Evolutionary conservation across 2,797 vertebrate genomes (phyloP).

Genomic region (Falco rusticolus): DNA sequence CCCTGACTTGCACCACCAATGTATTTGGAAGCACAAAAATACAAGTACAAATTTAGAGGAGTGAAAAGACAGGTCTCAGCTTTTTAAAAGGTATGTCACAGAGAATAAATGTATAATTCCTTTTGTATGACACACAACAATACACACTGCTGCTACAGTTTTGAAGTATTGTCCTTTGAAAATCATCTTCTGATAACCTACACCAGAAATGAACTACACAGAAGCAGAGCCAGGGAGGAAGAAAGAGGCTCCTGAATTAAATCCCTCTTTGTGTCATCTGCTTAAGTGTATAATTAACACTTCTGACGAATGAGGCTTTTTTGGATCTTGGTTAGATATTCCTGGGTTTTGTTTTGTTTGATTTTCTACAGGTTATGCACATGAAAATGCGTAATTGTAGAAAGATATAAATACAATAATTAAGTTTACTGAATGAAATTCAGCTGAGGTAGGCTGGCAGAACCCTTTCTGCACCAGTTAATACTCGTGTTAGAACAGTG

Average conservation of each 20-base stretch:
- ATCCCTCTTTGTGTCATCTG: neutral
- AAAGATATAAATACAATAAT: neutral
- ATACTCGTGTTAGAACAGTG: neutral
- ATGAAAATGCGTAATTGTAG: neutral
- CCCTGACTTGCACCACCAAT: neutral
- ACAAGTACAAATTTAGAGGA: neutral
- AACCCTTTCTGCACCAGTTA: neutral
- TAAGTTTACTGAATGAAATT: slow-evolving; percentile 5
- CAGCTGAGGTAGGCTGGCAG: neutral
- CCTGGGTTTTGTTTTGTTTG: neutral
- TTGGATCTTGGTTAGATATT: neutral
- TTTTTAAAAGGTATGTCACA: neutral
- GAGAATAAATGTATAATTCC: neutral
- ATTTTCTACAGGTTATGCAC: neutral
- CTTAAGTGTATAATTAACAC: neutral
- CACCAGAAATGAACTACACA: neutral
- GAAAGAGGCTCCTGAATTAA: neutral
- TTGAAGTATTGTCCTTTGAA: neutral
- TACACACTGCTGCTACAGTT: neutral
- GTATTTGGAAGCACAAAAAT: neutral
- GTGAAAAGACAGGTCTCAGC: neutral
- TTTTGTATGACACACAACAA: neutral
- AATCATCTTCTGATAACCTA: neutral
- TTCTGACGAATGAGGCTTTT: neutral
- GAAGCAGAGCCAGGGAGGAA: neutral